Percentiles rank a stretch among this genome's conserved stretches.
Evolutionary conservation across 2,797 vertebrate species (phyloP).

Genomic region (Gymnoscopelus microlampas): DNA sequence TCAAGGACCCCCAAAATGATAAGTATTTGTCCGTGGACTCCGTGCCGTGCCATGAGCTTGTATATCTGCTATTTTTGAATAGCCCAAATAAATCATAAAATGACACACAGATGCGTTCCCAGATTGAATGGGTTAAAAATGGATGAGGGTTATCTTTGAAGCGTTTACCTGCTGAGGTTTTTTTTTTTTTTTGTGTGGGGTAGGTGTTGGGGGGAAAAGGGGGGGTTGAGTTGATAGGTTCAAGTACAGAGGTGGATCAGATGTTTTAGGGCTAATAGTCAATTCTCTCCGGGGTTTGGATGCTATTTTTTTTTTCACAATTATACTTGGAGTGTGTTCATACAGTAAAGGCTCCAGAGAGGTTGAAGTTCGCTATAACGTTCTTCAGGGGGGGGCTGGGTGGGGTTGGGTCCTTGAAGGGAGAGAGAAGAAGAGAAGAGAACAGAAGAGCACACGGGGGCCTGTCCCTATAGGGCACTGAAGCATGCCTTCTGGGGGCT

Average conservation of each 20-base stretch:
- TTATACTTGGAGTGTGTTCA: conserved; percentile 50
- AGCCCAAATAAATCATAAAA: too few species aligned
- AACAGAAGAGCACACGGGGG: conserved; percentile 28
- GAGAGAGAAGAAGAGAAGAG: conserved; percentile 35
- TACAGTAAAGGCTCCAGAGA: conserved; percentile 61
- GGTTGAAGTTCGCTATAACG: conserved; percentile 51
- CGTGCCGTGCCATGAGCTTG: too few species aligned
- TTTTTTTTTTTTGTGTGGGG: neutral
- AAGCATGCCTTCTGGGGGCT: conserved; percentile 66
- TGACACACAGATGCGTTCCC: too few species aligned
- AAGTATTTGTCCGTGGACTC: too few species aligned
- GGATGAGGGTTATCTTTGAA: conserved; percentile 59
- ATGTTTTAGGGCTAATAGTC: neutral
- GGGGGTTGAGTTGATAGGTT: conserved; percentile 54
- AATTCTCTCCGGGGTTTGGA: conserved; percentile 40
- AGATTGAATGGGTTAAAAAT: too few species aligned
- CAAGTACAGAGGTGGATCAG: conserved; percentile 45
- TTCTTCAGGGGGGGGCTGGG: conserved; percentile 47
- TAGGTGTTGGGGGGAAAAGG: conserved; percentile 7
- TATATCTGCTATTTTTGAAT: too few species aligned
- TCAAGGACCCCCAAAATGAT: too few species aligned
- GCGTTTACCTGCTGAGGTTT: conserved; percentile 24
- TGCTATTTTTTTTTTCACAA: conserved; percentile 58
- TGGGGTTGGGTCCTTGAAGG: conserved; percentile 62
- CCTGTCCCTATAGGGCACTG: conserved; percentile 53